Conservation (phyloP, 2,888 invertebrate species). For the Thecophora atra region DNA sequence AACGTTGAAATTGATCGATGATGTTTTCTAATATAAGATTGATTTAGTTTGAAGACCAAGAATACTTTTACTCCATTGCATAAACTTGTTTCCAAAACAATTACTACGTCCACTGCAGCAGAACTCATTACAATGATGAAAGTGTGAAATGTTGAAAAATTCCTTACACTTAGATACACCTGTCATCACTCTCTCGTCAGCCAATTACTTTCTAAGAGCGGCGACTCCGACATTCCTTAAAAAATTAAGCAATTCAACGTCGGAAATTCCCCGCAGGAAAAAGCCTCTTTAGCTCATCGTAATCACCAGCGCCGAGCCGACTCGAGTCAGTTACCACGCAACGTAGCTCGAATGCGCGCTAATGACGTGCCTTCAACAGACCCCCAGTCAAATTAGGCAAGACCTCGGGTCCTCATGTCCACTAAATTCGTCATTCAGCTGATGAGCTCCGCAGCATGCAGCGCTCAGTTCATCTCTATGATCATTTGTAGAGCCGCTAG, state of each 20-base stretch:
- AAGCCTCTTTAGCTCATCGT: neutral
- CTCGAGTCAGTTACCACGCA: conserved; percentile 9
- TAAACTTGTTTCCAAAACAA: no score
- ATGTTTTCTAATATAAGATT: no score
- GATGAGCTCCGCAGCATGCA: conserved; percentile 12
- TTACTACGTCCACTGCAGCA: no score
- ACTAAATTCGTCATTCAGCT: conserved; percentile 47
- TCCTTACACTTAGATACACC: conserved; percentile 1
- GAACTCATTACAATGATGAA: neutral
- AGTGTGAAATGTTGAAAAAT: neutral
- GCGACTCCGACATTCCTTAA: neutral
- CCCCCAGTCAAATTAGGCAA: conserved; percentile 45
- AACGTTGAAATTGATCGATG: no score
- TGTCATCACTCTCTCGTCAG: neutral
- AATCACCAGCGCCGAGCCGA: neutral
- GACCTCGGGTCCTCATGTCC: conserved; percentile 42
- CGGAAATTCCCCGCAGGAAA: neutral
- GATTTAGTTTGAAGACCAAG: no score
- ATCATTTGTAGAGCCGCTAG: conserved; percentile 33
- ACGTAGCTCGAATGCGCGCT: conserved; percentile 8
- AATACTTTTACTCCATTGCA: no score
- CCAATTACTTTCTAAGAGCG: neutral
- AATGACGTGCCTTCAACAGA: conserved; percentile 31
- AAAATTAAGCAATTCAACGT: conserved; percentile 8
- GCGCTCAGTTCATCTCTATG: conserved; percentile 18